Conservation (phyloP, 2,113 vertebrate genomes). For the Heterocephalus glaber region DNA sequence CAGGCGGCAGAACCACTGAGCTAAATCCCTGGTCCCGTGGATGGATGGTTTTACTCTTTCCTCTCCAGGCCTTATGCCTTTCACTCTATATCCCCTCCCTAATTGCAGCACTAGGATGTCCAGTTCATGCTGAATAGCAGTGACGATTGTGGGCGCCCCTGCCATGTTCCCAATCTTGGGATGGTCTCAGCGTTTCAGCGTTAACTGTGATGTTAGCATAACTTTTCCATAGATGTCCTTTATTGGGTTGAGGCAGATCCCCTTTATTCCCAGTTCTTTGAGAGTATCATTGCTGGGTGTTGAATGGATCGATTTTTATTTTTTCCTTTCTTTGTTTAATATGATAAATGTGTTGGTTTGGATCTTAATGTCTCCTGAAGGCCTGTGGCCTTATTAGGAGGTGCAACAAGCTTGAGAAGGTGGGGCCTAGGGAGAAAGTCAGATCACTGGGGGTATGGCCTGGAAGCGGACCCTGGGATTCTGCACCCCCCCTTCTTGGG, state of each 20-base stretch:
- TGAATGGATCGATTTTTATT: background rate
- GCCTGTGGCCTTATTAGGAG: background rate
- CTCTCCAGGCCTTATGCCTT: background rate
- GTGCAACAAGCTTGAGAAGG: no score
- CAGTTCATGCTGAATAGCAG: background rate
- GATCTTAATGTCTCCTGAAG: background rate
- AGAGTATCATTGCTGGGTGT: background rate
- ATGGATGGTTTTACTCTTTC: background rate
- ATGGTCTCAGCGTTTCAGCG: background rate
- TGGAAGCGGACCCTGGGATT: background rate
- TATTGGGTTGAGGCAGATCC: background rate
- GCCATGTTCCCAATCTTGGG: no score
- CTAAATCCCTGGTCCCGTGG: no score
- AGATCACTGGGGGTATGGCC: background rate
- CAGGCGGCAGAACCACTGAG: no score
- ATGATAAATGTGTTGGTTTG: background rate
- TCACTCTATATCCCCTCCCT: background rate
- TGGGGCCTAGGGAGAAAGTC: background rate
- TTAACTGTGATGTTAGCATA: background rate
- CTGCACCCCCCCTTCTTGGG: background rate
- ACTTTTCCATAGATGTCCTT: background rate
- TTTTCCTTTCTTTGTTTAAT: background rate
- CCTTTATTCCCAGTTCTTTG: background rate
- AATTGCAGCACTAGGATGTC: background rate
- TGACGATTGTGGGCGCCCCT: background rate